phyloP scores from a whole-genome alignment of 1,140 invertebrate genomes.

The Xylocopa sonorina region DNA sequence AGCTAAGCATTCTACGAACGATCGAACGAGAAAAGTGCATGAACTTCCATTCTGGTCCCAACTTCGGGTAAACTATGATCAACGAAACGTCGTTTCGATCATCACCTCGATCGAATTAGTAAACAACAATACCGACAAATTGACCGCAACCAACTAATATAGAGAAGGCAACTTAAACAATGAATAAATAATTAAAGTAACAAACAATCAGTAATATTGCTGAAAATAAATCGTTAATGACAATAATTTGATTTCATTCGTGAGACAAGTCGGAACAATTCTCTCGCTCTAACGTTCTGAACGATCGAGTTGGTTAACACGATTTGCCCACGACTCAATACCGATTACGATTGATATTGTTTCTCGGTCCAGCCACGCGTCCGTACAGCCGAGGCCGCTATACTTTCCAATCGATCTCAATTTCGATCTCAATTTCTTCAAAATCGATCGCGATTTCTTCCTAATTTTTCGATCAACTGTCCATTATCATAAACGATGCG shows the following conservation, averaged over 20 bases:
- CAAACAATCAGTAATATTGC: not conserved
- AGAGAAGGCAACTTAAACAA: not conserved
- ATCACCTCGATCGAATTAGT: not conserved
- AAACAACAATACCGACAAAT: not conserved
- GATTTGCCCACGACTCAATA: conserved; percentile 71
- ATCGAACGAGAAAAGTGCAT: conserved; percentile 60
- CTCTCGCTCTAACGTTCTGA: conserved; percentile 70
- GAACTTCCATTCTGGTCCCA: not conserved
- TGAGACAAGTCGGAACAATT: not conserved
- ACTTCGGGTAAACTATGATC: too few relatives aligned
- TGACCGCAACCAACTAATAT: too few relatives aligned
- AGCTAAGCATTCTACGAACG: conserved; percentile 78
- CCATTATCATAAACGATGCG: not conserved
- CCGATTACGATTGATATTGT: conserved; percentile 78
- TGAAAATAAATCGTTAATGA: not conserved
- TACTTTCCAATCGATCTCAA: conserved; percentile 35
- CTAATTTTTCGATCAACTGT: too few relatives aligned
- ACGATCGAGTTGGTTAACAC: conserved; percentile 75
- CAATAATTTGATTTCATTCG: not conserved
- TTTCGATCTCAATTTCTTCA: too few relatives aligned
- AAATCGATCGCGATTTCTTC: too few relatives aligned
- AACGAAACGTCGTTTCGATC: not conserved
- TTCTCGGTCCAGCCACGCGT: conserved; percentile 83
- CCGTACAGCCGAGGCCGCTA: conserved; percentile 69
- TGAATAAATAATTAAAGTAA: conserved; percentile 9